These are phyloP conservation scores for Dasypogon diadema DNA, from an alignment of 2,888 invertebrate genomes.

Conservation along the genomic window DNA sequence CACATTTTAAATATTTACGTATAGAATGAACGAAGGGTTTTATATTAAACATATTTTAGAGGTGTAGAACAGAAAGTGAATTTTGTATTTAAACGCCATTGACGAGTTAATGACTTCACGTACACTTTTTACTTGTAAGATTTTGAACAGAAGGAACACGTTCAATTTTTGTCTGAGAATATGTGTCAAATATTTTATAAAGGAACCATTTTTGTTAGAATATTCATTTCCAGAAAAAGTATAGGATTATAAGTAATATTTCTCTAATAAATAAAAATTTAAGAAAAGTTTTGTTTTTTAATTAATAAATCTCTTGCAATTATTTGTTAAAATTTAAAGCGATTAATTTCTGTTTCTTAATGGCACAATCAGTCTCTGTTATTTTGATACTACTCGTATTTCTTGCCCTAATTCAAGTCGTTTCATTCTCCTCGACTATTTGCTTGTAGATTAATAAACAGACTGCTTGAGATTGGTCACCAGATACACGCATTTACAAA, in stretches of 20 bases:
- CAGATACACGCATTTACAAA: too few species aligned
- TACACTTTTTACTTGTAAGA: slow-evolving; percentile 27
- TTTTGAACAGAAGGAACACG: slow-evolving; percentile 16
- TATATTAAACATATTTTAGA: slow-evolving; percentile 34
- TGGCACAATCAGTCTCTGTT: too few species aligned
- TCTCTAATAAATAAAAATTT: slow-evolving; percentile 23
- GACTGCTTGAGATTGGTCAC: too few species aligned
- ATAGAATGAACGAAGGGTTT: slow-evolving; percentile 3
- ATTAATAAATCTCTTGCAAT: too few species aligned
- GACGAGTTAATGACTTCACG: slow-evolving; percentile 18
- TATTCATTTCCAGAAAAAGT: slow-evolving; percentile 28
- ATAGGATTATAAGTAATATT: slow-evolving; percentile 32
- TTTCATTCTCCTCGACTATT: too few species aligned
- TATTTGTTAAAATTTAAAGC: too few species aligned
- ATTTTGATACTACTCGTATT: too few species aligned
- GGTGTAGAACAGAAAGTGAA: slow-evolving; percentile 4
- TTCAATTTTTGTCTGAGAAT: slow-evolving; percentile 24
- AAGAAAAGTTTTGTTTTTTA: not conserved
- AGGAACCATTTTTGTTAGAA: slow-evolving; percentile 12
- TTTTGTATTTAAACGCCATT: slow-evolving; percentile 19
- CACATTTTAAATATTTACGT: slow-evolving; percentile 6
- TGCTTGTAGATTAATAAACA: too few species aligned
- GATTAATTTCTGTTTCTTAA: too few species aligned
- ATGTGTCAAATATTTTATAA: slow-evolving; percentile 39
- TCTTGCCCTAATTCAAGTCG: too few species aligned